Conservation (phyloP, 1,140 invertebrate genomes). For the Drosophila fuyamai region DNA sequence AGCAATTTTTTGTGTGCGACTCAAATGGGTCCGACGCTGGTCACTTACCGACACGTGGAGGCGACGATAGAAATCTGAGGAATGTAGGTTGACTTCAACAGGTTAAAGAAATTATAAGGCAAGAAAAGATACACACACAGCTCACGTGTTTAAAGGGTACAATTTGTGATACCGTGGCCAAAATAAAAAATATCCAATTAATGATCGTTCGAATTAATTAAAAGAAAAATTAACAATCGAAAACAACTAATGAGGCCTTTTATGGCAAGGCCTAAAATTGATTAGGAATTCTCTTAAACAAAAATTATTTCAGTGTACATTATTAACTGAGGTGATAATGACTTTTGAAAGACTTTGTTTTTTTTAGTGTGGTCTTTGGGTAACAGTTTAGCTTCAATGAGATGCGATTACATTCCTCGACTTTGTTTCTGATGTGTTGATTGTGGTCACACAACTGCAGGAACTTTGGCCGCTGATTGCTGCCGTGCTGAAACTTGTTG, state of each 20-base stretch:
- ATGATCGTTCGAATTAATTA: too few relatives aligned
- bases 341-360: too few relatives aligned
- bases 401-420: background rate
- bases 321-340: too few relatives aligned
- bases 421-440: background rate
- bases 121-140: background rate
- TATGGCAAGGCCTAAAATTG: too few relatives aligned
- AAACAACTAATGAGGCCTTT: too few relatives aligned
- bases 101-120: conserved; percentile 5
- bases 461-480: conserved; percentile 6
- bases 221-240: too few relatives aligned
- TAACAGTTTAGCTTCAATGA: background rate
- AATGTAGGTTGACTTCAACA: conserved; percentile 38
- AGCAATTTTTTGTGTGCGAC: conserved; percentile 21
- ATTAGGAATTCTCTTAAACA: too few relatives aligned
- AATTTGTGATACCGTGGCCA: too few relatives aligned
- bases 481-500: conserved; percentile 55
- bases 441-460: conserved; percentile 24
- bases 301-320: too few relatives aligned
- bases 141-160: background rate
- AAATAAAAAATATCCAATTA: too few relatives aligned
- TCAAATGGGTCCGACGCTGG: background rate
- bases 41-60: conserved; percentile 54
- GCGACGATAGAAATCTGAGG: conserved; percentile 25
- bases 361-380: background rate